Evolutionary conservation across 2,797 vertebrate genomes (phyloP).

Genomic region (Coregonus suidteri): DNA sequence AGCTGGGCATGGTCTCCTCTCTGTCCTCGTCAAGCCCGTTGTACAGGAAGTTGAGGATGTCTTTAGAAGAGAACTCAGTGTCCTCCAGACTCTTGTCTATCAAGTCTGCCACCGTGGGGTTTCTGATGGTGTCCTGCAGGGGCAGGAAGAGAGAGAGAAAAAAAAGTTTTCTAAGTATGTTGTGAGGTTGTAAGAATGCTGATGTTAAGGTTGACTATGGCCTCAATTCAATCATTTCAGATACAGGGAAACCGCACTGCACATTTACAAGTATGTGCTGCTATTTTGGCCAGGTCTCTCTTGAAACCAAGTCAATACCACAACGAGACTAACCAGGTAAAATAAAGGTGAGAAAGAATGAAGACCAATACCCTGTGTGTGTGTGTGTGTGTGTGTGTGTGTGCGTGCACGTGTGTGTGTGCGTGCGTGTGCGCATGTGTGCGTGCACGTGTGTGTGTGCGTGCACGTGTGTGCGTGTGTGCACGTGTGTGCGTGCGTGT

Average conservation of each 20-base stretch:
- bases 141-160: not conserved
- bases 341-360: no score
- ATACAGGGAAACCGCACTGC: no score
- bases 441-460: not conserved
- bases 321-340: no score
- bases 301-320: no score
- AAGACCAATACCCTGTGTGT: not conserved
- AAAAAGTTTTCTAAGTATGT: no score
- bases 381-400: not conserved
- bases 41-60: slow-evolving; percentile 87
- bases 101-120: slow-evolving; percentile 86
- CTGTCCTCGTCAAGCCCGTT: slow-evolving; percentile 69
- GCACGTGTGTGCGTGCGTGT: not conserved
- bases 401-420: not conserved
- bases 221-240: no score
- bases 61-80: slow-evolving; percentile 75
- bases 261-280: no score
- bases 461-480: not conserved
- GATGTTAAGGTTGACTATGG: no score
- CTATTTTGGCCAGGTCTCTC: no score
- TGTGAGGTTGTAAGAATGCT: no score
- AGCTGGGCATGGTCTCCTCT: slow-evolving; percentile 66
- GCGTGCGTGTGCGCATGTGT: not conserved
- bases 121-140: slow-evolving; percentile 84
- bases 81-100: slow-evolving; percentile 78